Base-by-base conservation (phyloP, 2,113 vertebrate genomes). In the Siniperca knerii region DNA sequence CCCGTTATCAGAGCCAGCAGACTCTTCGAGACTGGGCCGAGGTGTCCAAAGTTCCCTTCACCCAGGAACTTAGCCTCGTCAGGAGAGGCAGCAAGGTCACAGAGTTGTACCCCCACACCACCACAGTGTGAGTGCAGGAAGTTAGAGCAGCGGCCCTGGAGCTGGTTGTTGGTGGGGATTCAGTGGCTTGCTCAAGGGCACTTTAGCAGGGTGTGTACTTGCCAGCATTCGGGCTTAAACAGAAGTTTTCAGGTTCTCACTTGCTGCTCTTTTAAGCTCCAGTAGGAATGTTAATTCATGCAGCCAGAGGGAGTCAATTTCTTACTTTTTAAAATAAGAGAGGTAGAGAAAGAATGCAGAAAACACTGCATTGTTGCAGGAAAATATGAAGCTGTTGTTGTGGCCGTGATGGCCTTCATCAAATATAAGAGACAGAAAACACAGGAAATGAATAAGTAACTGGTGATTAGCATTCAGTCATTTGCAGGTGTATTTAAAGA, bases 1-100 rank as follows among this genome's bases (percentile, higher is more conserved):
- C 46, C 29, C 4, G 46, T 94, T 91, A 94, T 93, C 93, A 86
- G 75, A 48, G 61, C 81, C 78, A 65, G 81, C 92, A 93, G 87
- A 83, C 70, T 68, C 85, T 66, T 25, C 33, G 9, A 42, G 81
- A 75, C 55, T 7, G 23, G 80, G 29, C 37, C 2, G 48, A 82
- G 57, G 50, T 58, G 70, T 82, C 88, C 82, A 61, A 81, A 84
- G 73, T 78, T 84, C 35, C 74, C 77, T 66, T 83, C 55, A 77
- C 67, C 67, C 66, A 5, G 20, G 68, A 85, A 79, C 54, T 79
- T 33, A 18, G 72, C 75, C 65, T 42, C 0, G 18, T 80, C 68
- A 35, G 15, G 55, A 60, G 73, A 78, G 40, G 70, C 35, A 71
- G 25, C 25, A 62, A 79, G 79, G 86, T 69, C 79, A 58, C n/a